phyloP scores from a whole-genome alignment of 2,888 invertebrate genomes.

The Syritta pipiens region DNA sequence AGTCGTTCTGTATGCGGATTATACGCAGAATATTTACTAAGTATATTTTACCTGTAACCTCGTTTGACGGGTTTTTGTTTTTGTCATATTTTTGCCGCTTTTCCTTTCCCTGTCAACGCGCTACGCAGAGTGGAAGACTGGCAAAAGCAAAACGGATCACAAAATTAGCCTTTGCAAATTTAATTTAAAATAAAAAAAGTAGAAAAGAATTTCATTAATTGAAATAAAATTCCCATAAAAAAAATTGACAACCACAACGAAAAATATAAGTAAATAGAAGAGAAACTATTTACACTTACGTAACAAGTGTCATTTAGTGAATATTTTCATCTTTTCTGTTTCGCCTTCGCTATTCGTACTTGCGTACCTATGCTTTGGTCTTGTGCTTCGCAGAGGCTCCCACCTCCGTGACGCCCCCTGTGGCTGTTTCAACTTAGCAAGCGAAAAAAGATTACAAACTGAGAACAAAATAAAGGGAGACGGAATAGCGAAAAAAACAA shows the following conservation, averaged over 20 bases:
- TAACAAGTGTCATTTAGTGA: slow-evolving; percentile 72
- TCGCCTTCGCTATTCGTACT: slow-evolving; percentile 53
- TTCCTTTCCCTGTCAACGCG: slow-evolving; percentile 15
- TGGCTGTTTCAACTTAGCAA: neutral
- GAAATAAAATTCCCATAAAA: slow-evolving; percentile 31
- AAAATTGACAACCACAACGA: slow-evolving; percentile 16
- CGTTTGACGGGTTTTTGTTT: slow-evolving; percentile 75
- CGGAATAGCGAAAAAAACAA: slow-evolving; percentile 1
- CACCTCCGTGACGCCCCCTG: neutral
- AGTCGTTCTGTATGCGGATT: slow-evolving; percentile 62
- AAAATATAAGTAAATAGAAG: slow-evolving; percentile 63
- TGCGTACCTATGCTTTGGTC: slow-evolving; percentile 35
- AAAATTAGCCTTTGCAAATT: slow-evolving; percentile 52
- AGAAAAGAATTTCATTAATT: slow-evolving; percentile 4
- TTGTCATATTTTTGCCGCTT: slow-evolving; percentile 64
- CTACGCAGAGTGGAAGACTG: slow-evolving; percentile 21
- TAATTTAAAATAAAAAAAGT: slow-evolving; percentile 35
- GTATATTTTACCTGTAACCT: slow-evolving; percentile 75
- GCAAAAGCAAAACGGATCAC: slow-evolving; percentile 11
- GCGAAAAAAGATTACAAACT: neutral
- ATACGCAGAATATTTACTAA: slow-evolving; percentile 72
- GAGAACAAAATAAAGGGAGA: slow-evolving; percentile 3
- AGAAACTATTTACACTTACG: slow-evolving; percentile 72
- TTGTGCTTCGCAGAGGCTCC: slow-evolving; percentile 2
- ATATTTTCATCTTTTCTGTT: slow-evolving; percentile 49